phyloP scores from a whole-genome alignment of 2,888 invertebrate genomes.

The Trypoxylon attenuatum region DNA sequence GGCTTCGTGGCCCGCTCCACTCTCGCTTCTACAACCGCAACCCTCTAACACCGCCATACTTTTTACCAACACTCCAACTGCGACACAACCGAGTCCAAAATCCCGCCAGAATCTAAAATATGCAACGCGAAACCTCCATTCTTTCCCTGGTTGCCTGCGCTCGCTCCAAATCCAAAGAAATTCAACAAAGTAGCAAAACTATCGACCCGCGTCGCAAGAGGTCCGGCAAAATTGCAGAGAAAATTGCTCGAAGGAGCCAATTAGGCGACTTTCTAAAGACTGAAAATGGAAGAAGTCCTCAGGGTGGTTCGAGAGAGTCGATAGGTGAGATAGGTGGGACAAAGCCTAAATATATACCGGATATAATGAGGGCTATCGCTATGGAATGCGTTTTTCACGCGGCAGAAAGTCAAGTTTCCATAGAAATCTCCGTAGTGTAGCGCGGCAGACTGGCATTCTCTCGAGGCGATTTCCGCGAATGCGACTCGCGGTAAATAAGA shows the following conservation, averaged over 20 bases:
- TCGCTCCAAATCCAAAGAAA: too few species aligned
- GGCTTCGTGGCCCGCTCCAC: constrained; percentile 54
- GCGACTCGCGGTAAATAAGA: constrained; percentile 40
- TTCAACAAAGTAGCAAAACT: too few species aligned
- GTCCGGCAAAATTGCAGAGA: too few species aligned
- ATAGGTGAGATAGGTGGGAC: neutral
- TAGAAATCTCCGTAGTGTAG: neutral
- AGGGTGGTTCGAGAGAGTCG: neutral
- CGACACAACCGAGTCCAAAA: constrained; percentile 60
- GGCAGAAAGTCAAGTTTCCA: neutral
- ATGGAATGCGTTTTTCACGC: neutral
- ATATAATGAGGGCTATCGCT: neutral
- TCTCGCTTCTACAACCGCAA: too few species aligned
- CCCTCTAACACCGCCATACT: constrained; percentile 63
- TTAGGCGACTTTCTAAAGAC: too few species aligned
- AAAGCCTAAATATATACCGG: neutral
- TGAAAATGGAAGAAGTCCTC: too few species aligned
- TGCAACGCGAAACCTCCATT: constrained; percentile 56
- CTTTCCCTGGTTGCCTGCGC: constrained; percentile 1
- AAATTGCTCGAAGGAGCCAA: too few species aligned
- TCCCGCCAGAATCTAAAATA: constrained; percentile 71
- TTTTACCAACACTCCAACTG: constrained; percentile 65
- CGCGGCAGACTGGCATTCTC: neutral
- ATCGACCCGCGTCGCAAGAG: too few species aligned
- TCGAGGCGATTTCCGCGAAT: constrained; percentile 29